Conservation (phyloP, 2,113 vertebrate genomes). For the Tupaia tana region DNA sequence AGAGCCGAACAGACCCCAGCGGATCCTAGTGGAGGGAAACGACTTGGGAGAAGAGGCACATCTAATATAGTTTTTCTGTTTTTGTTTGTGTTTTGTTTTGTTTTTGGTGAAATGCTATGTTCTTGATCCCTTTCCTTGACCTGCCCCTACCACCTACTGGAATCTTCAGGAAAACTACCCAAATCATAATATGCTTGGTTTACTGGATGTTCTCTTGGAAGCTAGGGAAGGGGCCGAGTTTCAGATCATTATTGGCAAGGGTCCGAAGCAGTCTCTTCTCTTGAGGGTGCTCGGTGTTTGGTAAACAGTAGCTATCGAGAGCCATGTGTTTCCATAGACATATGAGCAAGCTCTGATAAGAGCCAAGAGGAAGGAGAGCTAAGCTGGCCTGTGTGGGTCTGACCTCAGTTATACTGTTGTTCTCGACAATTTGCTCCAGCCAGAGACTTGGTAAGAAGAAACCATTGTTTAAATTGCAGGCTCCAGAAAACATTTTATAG, state of each 20-base stretch:
- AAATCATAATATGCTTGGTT: not conserved
- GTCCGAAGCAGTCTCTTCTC: not conserved
- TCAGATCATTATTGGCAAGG: not conserved
- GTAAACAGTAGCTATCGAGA: too few species aligned
- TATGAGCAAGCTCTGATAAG: not conserved
- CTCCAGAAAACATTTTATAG: not conserved
- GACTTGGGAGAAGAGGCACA: not conserved
- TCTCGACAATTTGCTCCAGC: not conserved
- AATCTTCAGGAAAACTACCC: not conserved
- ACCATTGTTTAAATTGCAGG: slow-evolving; percentile 32
- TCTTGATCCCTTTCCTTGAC: not conserved
- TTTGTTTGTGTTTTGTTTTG: not conserved
- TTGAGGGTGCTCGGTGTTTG: too few species aligned
- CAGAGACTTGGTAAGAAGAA: slow-evolving; percentile 6
- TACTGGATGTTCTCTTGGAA: not conserved
- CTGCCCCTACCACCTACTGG: too few species aligned
- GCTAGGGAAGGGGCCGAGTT: not conserved
- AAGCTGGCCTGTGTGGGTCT: not conserved
- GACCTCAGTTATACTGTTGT: slow-evolving; percentile 9
- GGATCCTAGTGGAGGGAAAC: not conserved
- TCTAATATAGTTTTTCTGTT: not conserved
- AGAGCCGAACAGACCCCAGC: not conserved
- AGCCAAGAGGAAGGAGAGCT: not conserved
- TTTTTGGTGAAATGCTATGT: not conserved
- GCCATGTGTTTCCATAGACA: not conserved